phyloP scores from a whole-genome alignment of 2,797 vertebrate species.

The Parotocinclus haroldoi region DNA sequence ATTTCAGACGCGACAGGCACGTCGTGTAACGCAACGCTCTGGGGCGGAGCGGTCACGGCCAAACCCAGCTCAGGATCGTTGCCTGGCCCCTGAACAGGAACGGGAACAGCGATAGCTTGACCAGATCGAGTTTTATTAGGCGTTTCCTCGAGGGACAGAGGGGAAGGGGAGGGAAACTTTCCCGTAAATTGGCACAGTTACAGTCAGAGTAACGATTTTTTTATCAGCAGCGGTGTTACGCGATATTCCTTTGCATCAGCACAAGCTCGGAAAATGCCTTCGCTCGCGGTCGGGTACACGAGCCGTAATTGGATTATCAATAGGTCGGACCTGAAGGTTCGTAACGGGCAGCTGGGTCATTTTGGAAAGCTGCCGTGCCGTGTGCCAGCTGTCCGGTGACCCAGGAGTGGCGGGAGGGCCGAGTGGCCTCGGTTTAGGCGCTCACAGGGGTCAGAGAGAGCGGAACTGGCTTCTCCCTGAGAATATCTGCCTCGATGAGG shows the following conservation, averaged over 20 bases:
- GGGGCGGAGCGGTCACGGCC: no score
- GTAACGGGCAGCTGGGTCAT: conserved; percentile 23
- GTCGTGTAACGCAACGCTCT: background rate
- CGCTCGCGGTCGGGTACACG: conserved; percentile 36
- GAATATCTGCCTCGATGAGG: conserved; percentile 60
- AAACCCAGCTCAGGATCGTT: conserved; percentile 13
- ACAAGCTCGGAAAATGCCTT: conserved; percentile 42
- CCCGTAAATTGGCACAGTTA: conserved; percentile 51
- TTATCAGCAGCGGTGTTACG: conserved; percentile 43
- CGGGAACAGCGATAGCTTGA: conserved; percentile 12
- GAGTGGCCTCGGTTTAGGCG: conserved; percentile 52
- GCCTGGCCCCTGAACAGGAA: conserved; percentile 9
- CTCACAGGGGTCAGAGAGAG: conserved; percentile 66
- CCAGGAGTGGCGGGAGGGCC: conserved; percentile 41
- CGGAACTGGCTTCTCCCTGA: conserved; percentile 68
- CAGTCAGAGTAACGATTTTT: conserved; percentile 52
- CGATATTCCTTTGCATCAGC: conserved; percentile 44
- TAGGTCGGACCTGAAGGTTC: conserved; percentile 34
- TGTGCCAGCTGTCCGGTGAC: conserved; percentile 25
- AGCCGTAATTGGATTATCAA: conserved; percentile 42
- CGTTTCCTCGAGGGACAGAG: conserved; percentile 33
- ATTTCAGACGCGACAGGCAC: background rate
- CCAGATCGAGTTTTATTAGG: conserved; percentile 43
- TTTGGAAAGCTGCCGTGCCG: conserved; percentile 6
- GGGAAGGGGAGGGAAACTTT: conserved; percentile 28